Evolutionary conservation across 2,888 invertebrate genomes (phyloP), one percentile per base, ranked within the genome.

Genomic region (Andrena marginata): DNA sequence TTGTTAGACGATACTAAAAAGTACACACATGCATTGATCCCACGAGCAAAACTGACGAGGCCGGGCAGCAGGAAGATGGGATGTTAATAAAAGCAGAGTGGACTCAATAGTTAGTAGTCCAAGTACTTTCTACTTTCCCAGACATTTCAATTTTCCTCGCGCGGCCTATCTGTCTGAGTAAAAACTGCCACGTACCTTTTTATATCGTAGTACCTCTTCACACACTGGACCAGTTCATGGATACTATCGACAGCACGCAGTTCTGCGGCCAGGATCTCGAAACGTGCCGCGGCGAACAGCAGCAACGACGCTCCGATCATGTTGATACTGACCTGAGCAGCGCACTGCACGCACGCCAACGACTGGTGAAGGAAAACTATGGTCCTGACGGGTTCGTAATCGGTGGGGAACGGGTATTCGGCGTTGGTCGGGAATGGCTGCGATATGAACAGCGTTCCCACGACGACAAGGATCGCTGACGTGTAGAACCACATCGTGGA

Each of bases 341-440:
- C 59, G 20, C 70, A 70, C 2, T 70, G 70, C 1, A 49, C 2
- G 13, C 35, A 35, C 10, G 13, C 70, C 0, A 60, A 2, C 0
- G 29, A 0, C 20, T 70, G 70, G 2, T 60, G 54, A n/a, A 54
- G 23, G 7, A 54, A 54, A 20, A 54, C 4, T 8, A 54, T 20
- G n/a, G n/a, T 54, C 23, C 54, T 54, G n/a, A 54, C n/a, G 20
- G 54, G 54, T 20, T 54, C 54, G 20, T 8, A 23, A 7, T 54
- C 20, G 23, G 7, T n/a, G 16, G 54, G 7, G 20, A 54, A 54
- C 54, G 54, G 54, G 8, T 54, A 54, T n/a, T 54, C n/a, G 8
- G 54, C 54, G n/a, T 54, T 7, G 2, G 54, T 54, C n/a, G 60
- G 70, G 16, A 70, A 60, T 2, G 70, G 29, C 2, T 60, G 70